Conservation (phyloP, 2,797 vertebrate genomes). For the Periophthalmus magnuspinnatus region DNA sequence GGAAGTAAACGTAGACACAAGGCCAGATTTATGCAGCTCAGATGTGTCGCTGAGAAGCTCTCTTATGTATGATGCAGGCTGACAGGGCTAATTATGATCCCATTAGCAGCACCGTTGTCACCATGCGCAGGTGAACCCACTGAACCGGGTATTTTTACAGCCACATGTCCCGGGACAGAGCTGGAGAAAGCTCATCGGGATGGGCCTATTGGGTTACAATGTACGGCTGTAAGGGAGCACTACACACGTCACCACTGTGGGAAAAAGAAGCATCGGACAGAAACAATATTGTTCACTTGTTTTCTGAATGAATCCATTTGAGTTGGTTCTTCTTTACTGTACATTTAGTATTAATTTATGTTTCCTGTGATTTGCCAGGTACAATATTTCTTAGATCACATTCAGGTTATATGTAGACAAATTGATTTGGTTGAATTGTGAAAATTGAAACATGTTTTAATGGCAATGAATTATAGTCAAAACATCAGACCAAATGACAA, state of each 20-base stretch:
- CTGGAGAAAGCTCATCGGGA: slow-evolving; percentile 46
- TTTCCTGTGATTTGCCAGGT: neutral
- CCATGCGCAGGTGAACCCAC: slow-evolving; percentile 36
- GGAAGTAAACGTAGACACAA: slow-evolving; percentile 58
- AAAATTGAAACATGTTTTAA: no score
- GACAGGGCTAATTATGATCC: slow-evolving; percentile 53
- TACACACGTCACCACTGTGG: slow-evolving; percentile 6
- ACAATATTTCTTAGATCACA: neutral
- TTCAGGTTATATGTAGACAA: neutral
- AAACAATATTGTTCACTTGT: neutral
- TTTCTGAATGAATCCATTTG: no score
- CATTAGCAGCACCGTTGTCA: slow-evolving; percentile 44
- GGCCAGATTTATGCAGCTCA: slow-evolving; percentile 66
- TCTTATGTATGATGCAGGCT: slow-evolving; percentile 56
- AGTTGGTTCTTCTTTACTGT: neutral
- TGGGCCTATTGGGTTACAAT: slow-evolving; percentile 49
- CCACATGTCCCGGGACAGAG: slow-evolving; percentile 33
- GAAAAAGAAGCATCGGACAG: neutral
- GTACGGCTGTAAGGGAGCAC: slow-evolving; percentile 1
- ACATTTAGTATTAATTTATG: neutral
- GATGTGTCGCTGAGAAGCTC: slow-evolving; percentile 44
- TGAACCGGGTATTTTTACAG: slow-evolving; percentile 45
- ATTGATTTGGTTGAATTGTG: neutral
- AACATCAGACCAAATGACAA: neutral
- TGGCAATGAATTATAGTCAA: no score